phyloP scores from a whole-genome alignment of 2,888 invertebrate genomes.

The Alsophila aescularia region DNA sequence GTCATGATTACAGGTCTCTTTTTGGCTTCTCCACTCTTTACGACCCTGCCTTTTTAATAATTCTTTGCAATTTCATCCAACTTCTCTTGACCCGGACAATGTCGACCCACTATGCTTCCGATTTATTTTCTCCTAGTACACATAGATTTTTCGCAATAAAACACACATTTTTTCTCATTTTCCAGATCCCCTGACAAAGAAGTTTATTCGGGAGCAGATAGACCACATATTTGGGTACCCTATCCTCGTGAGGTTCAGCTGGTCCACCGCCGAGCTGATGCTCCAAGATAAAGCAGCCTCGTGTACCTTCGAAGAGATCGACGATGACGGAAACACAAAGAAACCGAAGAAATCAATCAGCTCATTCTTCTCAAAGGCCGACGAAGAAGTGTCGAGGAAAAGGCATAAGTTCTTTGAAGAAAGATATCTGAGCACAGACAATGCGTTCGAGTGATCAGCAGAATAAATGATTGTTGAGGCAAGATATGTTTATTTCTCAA shows the following conservation, averaged over 20 bases:
- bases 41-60: no score
- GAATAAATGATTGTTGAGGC: constrained; percentile 32
- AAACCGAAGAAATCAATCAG: constrained; percentile 83
- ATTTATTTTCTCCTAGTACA: no score
- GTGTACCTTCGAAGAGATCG: constrained; percentile 89
- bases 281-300: constrained; percentile 89
- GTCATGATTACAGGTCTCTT: no score
- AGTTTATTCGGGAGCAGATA: constrained; percentile 91
- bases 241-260: constrained; percentile 96
- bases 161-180: no score
- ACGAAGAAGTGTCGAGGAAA: constrained; percentile 72
- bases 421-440: constrained; percentile 83
- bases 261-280: constrained; percentile 96
- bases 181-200: constrained; percentile 96
- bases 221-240: constrained; percentile 98
- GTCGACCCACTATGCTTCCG: no score
- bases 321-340: constrained; percentile 75
- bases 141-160: no score
- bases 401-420: constrained; percentile 88
- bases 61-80: no score
- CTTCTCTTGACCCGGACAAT: no score
- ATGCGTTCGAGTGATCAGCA: constrained; percentile 68
- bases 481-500: no score
- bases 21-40: no score
- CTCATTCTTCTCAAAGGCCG: constrained; percentile 79